Evolutionary conservation across 2,113 vertebrate species (phyloP).

Genomic region (Semicossyphus pulcher): DNA sequence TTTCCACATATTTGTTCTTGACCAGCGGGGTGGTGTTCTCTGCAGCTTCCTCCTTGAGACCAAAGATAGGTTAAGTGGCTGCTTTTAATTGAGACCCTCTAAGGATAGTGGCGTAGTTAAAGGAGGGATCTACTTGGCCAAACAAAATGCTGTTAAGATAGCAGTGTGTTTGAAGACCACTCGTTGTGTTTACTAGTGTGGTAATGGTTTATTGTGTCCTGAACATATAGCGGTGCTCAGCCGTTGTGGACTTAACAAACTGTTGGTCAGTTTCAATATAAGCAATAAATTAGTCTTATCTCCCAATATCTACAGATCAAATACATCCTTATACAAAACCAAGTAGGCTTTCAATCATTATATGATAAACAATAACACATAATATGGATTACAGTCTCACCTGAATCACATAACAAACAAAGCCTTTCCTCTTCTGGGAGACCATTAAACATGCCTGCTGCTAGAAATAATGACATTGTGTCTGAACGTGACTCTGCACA

Average conservation of each 20-base stretch:
- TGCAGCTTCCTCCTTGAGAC: not conserved
- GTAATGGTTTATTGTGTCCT: too few relatives aligned
- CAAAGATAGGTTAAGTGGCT: not conserved
- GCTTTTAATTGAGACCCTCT: not conserved
- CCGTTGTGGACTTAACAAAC: not conserved
- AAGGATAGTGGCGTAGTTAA: not conserved
- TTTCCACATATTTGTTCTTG: not conserved
- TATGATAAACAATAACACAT: not conserved
- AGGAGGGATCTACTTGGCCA: too few relatives aligned
- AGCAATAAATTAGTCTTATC: too few relatives aligned
- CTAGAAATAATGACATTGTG: too few relatives aligned
- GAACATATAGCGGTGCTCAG: not conserved
- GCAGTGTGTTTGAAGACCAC: not conserved
- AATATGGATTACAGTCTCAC: not conserved
- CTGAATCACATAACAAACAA: too few relatives aligned
- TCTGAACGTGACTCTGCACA: too few relatives aligned
- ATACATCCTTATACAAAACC: not conserved
- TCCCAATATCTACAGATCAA: not conserved
- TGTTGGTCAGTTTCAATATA: too few relatives aligned
- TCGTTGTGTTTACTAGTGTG: not conserved
- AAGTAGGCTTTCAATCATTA: too few relatives aligned
- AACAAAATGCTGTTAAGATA: not conserved
- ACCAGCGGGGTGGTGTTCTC: not conserved
- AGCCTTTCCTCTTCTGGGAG: not conserved
- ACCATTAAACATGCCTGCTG: not conserved